Percentiles rank a stretch among this genome's conserved stretches.
Evolutionary conservation across 2,797 vertebrate species (phyloP).

Genomic region (Myioborus miniatus): DNA sequence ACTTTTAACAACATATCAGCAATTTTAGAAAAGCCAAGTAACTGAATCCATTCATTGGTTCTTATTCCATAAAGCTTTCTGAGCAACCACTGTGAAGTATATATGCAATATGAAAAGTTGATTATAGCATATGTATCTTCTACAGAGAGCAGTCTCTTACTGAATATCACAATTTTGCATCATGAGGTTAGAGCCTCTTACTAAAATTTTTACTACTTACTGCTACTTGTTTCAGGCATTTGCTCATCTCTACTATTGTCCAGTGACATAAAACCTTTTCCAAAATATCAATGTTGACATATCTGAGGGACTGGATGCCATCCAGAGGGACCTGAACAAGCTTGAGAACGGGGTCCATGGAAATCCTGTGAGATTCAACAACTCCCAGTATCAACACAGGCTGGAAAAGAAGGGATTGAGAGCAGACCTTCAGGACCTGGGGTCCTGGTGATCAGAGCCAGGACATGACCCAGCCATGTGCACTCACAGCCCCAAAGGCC

Average conservation of each 20-base stretch:
- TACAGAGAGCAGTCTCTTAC: not conserved
- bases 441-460: not conserved
- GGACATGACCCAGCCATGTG: not conserved
- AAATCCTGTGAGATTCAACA: not conserved
- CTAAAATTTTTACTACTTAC: not conserved
- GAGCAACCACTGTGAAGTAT: not conserved
- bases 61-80: not conserved
- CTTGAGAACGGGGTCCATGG: not conserved
- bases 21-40: not conserved
- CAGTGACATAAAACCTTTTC: not conserved
- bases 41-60: not conserved
- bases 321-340: not conserved
- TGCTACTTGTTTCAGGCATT: not conserved
- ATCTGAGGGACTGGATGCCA: not conserved
- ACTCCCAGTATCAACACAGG: not conserved
- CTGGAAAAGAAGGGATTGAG: not conserved
- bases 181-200: not conserved
- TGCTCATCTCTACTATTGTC: not conserved
- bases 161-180: not conserved
- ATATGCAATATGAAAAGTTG: not conserved
- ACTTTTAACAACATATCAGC: not conserved
- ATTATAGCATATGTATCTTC: not conserved
- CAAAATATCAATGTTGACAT: not conserved
- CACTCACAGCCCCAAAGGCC: fast-evolving
- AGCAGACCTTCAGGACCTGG: not conserved